These are phyloP conservation scores for Prinia subflava DNA, from an alignment of 2,113 vertebrate genomes.

Conservation along the genomic window DNA sequence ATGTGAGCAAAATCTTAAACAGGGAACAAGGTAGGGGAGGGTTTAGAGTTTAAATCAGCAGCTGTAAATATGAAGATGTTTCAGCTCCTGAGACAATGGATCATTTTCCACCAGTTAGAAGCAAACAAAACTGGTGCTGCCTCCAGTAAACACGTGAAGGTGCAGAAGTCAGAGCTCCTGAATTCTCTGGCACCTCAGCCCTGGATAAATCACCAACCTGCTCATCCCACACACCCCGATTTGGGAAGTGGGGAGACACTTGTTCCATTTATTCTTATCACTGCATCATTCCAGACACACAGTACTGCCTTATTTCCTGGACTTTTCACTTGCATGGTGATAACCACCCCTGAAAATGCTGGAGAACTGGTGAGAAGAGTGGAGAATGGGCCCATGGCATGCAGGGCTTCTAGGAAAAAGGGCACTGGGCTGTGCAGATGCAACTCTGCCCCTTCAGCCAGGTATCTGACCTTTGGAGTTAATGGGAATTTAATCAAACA, in stretches of 20 bases:
- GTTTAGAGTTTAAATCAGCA: not conserved
- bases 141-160: not conserved
- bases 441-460: not conserved
- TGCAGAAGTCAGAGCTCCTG: not conserved
- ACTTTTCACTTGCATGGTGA: not conserved
- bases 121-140: not conserved
- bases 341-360: not conserved
- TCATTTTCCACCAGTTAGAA: not conserved
- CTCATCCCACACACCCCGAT: not conserved
- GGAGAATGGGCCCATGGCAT: fast-evolving
- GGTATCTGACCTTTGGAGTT: not conserved
- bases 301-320: not conserved
- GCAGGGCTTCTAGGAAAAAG: not conserved
- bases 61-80: not conserved
- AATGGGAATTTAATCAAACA: not conserved
- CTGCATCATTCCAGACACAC: not conserved
- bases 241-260: not conserved
- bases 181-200: not conserved
- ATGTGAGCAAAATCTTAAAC: not conserved
- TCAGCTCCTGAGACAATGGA: not conserved
- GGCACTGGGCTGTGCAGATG: not conserved
- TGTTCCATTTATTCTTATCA: not conserved
- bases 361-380: not conserved
- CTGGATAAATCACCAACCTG: not conserved
- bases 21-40: fast-evolving